These are phyloP conservation scores for Spodoptera exigua DNA, from an alignment of 2,888 invertebrate genomes.

Conservation along the genomic window DNA sequence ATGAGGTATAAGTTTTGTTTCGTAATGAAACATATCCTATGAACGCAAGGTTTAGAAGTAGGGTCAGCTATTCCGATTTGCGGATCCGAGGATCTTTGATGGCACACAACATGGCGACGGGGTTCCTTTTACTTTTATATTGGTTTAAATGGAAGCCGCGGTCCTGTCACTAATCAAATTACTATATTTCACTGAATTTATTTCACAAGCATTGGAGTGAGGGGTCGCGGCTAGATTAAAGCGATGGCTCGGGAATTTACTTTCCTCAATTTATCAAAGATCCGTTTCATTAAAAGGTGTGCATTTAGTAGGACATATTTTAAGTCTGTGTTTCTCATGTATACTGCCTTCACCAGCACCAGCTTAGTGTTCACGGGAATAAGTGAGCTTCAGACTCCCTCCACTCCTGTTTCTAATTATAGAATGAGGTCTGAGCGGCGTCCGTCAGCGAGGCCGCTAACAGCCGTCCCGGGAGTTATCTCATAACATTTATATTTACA, in stretches of 20 bases:
- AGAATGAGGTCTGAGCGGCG: neutral
- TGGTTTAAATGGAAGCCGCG: conserved; percentile 25
- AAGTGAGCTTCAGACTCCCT: too few species aligned
- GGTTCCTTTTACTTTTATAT: conserved; percentile 22
- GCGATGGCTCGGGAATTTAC: conserved; percentile 15
- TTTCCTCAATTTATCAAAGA: conserved; percentile 17
- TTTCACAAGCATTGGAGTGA: conserved; percentile 8
- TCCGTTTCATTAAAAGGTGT: too few species aligned
- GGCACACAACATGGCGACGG: conserved; percentile 7
- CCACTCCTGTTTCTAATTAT: conserved; percentile 4
- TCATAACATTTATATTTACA: conserved; percentile 10
- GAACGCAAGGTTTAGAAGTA: conserved; percentile 10
- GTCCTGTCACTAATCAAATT: conserved; percentile 40
- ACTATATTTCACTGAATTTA: conserved; percentile 37
- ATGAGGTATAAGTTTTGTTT: neutral
- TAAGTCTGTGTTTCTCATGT: too few species aligned
- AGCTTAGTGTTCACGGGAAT: too few species aligned
- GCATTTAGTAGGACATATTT: too few species aligned
- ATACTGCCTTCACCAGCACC: too few species aligned
- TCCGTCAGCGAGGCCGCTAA: conserved; percentile 27
- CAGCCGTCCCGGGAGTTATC: conserved; percentile 7
- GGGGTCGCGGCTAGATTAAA: neutral
- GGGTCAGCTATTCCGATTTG: conserved; percentile 32
- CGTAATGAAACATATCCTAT: conserved; percentile 12
- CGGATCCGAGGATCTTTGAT: conserved; percentile 11